Conservation (phyloP, 2,888 invertebrate genomes). For the Drosophila pegasa region DNA sequence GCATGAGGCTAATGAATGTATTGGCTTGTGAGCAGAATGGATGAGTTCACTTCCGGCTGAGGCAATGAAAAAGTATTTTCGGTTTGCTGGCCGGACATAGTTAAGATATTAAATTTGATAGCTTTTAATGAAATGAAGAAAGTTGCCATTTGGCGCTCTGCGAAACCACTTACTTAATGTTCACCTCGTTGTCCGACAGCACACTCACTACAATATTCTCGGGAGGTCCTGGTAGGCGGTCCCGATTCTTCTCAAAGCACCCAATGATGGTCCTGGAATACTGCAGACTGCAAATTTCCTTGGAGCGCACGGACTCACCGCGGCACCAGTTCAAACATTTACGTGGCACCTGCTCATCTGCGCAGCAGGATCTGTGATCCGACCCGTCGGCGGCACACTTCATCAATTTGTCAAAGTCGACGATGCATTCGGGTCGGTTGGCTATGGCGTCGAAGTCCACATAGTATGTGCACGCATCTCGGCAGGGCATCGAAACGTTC, state of each 20-base stretch:
- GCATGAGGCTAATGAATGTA: constrained; percentile 71
- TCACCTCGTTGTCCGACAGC: constrained; percentile 87
- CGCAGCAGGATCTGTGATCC: constrained; percentile 94
- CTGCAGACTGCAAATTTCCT: constrained; percentile 89
- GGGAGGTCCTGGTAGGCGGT: constrained; percentile 92
- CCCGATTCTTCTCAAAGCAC: constrained; percentile 92
- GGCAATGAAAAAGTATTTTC: constrained; percentile 54
- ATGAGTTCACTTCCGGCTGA: constrained; percentile 69
- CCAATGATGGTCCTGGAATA: constrained; percentile 91
- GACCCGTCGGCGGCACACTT: constrained; percentile 93
- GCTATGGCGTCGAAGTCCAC: constrained; percentile 93
- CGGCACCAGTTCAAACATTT: constrained; percentile 94
- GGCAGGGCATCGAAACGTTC: constrained; percentile 92
- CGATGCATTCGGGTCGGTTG: constrained; percentile 92
- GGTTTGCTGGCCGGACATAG: constrained; percentile 38
- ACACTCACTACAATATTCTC: constrained; percentile 87
- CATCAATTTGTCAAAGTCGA: constrained; percentile 94
- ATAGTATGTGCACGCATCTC: constrained; percentile 93
- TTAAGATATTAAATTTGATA: constrained; percentile 54
- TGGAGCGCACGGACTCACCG: constrained; percentile 89
- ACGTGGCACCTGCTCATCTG: constrained; percentile 91
- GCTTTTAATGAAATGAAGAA: constrained; percentile 42
- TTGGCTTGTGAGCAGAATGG: constrained; percentile 69
- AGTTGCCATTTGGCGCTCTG: constrained; percentile 1
- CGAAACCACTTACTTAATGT: constrained; percentile 84